Conservation (phyloP, 2,888 invertebrate species). For the Drosophila monieri region DNA sequence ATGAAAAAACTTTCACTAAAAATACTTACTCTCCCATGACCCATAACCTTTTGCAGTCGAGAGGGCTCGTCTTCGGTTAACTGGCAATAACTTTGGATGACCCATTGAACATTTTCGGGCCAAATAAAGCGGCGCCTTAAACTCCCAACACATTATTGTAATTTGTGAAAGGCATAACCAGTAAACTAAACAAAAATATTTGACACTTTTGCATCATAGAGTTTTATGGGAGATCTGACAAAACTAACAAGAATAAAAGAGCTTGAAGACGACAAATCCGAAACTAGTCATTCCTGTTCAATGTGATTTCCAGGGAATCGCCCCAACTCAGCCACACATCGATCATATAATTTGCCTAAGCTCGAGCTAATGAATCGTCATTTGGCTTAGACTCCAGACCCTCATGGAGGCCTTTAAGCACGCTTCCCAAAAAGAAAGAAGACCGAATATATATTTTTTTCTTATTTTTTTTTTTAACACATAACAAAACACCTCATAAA, state of each 20-base stretch:
- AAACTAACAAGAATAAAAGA: conserved; percentile 25
- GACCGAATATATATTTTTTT: conserved; percentile 8
- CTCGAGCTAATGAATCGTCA: conserved; percentile 60
- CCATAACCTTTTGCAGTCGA: conserved; percentile 18
- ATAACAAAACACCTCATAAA: conserved; percentile 76
- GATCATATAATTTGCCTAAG: conserved; percentile 70
- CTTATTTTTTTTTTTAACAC: conserved; percentile 55
- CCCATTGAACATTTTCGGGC: conserved; percentile 13
- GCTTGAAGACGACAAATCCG: conserved; percentile 46
- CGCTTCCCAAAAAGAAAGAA: conserved; percentile 53
- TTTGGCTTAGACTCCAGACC: conserved; percentile 37
- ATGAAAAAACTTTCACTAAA: conserved; percentile 8
- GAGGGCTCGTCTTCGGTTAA: conserved; percentile 39
- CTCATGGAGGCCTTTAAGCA: conserved; percentile 32
- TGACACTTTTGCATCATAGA: conserved; percentile 63
- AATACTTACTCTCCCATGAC: conserved; percentile 28
- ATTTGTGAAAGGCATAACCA: conserved; percentile 62
- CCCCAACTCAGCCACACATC: conserved; percentile 45
- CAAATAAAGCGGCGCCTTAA: conserved; percentile 43
- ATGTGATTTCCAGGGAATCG: conserved; percentile 55
- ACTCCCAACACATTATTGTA: conserved; percentile 51
- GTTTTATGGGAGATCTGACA: conserved; percentile 40
- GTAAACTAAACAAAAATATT: conserved; percentile 47
- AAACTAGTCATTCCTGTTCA: conserved; percentile 69
- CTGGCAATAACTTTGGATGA: conserved; percentile 22